Evolutionary conservation across 2,113 vertebrate genomes (phyloP).

Genomic region (Picathartes gymnocephalus): DNA sequence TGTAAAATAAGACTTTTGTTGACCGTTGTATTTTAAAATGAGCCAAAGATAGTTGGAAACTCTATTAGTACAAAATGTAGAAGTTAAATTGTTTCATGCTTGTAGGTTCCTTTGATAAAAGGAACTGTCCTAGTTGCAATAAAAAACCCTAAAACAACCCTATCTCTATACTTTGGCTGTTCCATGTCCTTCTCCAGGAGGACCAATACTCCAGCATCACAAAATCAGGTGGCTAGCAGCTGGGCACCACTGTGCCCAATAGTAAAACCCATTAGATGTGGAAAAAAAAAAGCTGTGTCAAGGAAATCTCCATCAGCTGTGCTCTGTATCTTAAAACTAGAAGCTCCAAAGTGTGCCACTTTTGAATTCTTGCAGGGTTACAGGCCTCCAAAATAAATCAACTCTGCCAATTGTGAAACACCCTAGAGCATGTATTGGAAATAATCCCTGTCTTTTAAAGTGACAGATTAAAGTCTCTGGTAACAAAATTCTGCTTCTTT

Average conservation of each 20-base stretch:
- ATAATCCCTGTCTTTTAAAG: neutral
- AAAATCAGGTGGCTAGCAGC: neutral
- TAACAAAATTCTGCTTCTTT: neutral
- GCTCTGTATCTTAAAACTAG: neutral
- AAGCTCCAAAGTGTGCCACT: neutral
- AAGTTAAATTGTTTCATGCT: neutral
- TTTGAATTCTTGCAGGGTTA: constrained; percentile 19
- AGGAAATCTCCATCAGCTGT: neutral
- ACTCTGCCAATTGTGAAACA: constrained; percentile 1
- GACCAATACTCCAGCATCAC: neutral
- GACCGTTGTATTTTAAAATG: neutral
- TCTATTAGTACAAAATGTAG: neutral
- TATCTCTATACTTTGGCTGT: neutral
- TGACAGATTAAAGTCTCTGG: neutral
- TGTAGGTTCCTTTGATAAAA: neutral
- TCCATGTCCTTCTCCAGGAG: neutral
- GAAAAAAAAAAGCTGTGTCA: neutral
- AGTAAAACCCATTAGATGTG: neutral
- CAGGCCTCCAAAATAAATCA: constrained; percentile 9
- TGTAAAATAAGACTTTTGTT: neutral
- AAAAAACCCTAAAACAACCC: neutral
- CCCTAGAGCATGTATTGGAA: neutral
- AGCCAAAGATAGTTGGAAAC: neutral
- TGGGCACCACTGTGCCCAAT: neutral
- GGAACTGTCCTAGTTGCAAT: neutral